Conservation (phyloP, 37 sponge, comb jelly and placozoan species). For the Agelas oroides region DNA sequence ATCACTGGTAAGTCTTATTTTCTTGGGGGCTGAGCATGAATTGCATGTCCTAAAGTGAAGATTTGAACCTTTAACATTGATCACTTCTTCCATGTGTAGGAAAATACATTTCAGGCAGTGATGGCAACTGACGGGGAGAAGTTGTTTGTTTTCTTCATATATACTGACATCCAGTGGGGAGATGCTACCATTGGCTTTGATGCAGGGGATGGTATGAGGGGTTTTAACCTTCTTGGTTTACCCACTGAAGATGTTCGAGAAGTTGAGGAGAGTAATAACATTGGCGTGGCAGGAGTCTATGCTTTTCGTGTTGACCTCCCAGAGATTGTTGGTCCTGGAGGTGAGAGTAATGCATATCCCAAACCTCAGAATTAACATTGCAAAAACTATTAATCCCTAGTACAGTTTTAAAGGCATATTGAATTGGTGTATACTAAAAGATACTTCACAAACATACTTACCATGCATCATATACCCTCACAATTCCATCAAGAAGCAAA, state of each 20-base stretch:
- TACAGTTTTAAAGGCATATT: too few relatives aligned
- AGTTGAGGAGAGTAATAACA: conserved; percentile 15
- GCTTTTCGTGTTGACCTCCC: conserved; percentile 12
- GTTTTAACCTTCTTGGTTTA: conserved; percentile 9
- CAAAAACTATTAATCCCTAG: too few relatives aligned
- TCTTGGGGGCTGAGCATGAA: neutral
- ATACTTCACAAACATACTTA: too few relatives aligned
- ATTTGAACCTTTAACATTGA: neutral
- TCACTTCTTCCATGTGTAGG: neutral
- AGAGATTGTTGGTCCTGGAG: too few relatives aligned
- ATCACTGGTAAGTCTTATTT: neutral
- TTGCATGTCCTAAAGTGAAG: neutral
- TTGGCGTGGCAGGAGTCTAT: conserved; percentile 8
- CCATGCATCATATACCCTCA: too few relatives aligned
- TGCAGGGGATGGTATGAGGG: conserved; percentile 4
- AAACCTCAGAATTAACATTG: too few relatives aligned
- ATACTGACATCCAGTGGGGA: conserved; percentile 32
- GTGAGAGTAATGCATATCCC: too few relatives aligned
- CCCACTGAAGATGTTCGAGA: conserved; percentile 1
- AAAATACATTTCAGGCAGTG: conserved; percentile 19
- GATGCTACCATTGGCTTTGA: conserved; percentile 20
- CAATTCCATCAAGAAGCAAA: too few relatives aligned
- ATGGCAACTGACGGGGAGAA: conserved; percentile 26
- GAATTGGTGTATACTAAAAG: too few relatives aligned
- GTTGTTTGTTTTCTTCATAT: conserved; percentile 15